A percentile compares a stretch with the other conserved stretches of the same genome.
These are phyloP conservation scores for Nemurella pictetii DNA, from an alignment of 2,888 invertebrate genomes.

Conservation along the genomic window DNA sequence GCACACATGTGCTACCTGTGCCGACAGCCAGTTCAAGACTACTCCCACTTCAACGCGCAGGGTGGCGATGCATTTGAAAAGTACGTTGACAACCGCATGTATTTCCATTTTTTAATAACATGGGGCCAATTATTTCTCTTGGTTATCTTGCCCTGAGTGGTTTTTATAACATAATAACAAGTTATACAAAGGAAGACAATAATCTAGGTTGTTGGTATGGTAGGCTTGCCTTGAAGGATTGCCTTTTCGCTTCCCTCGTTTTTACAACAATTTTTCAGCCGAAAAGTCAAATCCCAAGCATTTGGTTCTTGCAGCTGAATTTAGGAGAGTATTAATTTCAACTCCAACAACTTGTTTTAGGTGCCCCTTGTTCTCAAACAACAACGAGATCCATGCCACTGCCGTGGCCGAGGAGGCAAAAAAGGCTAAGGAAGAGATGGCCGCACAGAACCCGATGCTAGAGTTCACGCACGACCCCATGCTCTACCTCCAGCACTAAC, in stretches of 20 bases:
- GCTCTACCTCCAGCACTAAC: slow-evolving; percentile 35
- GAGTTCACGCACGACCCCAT: slow-evolving; percentile 44
- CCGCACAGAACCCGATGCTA: slow-evolving; percentile 41
- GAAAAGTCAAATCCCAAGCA: too few species aligned
- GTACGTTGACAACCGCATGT: too few species aligned
- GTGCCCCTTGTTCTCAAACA: slow-evolving; percentile 32
- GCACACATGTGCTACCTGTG: slow-evolving; percentile 56
- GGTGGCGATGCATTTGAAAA: slow-evolving; percentile 40
- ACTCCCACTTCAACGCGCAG: slow-evolving; percentile 54
- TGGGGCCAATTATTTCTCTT: too few species aligned
- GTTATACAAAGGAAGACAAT: too few species aligned
- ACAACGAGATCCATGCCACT: slow-evolving; percentile 42
- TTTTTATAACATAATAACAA: too few species aligned
- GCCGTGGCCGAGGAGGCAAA: slow-evolving; percentile 43
- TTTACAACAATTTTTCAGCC: too few species aligned
- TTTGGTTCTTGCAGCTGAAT: too few species aligned
- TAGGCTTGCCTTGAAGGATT: too few species aligned
- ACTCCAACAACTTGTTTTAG: too few species aligned
- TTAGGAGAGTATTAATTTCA: too few species aligned
- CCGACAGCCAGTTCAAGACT: slow-evolving; percentile 51
- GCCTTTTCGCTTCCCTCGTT: too few species aligned
- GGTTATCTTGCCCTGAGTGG: background rate
- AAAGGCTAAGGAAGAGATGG: slow-evolving; percentile 43
- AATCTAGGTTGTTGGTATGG: too few species aligned
- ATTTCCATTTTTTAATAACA: slow-evolving; percentile 11